Percentiles rank a stretch among this genome's conserved stretches.
These are phyloP conservation scores for Argyresthia albistria DNA, from an alignment of 2,888 invertebrate species.

Conservation along the genomic window DNA sequence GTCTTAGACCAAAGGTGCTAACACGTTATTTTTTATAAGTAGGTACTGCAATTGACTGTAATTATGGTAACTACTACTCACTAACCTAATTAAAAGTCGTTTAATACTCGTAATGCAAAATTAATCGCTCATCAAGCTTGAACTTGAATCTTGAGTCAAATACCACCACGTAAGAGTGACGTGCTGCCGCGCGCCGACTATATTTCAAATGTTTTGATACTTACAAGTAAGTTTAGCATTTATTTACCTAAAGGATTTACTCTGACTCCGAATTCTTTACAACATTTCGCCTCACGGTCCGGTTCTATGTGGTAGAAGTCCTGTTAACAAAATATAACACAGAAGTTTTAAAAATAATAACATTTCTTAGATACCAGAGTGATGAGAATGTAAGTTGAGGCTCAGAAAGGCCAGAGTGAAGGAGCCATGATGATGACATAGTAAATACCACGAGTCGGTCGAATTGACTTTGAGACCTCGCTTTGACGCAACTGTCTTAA, in stretches of 20 bases:
- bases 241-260: conserved; percentile 67
- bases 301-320: conserved; percentile 62
- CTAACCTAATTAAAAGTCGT: not conserved
- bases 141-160: conserved; percentile 3
- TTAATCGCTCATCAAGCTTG: not conserved
- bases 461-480: too few species aligned
- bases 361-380: too few species aligned
- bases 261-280: conserved; percentile 50
- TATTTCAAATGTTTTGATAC: not conserved
- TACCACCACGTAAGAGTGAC: too few species aligned
- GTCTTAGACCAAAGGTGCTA: too few species aligned
- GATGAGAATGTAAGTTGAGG: too few species aligned
- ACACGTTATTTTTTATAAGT: too few species aligned
- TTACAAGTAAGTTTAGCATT: not conserved
- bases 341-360: not conserved
- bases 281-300: conserved; percentile 23
- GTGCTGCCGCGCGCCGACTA: too few species aligned
- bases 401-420: too few species aligned
- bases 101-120: not conserved
- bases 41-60: too few species aligned
- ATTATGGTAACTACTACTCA: not conserved
- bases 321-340: conserved; percentile 25
- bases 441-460: too few species aligned
- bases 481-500: too few species aligned
- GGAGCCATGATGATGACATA: too few species aligned